Base-by-base conservation (phyloP, 2,113 vertebrate genomes). In the Reinhardtius hippoglossoides region DNA sequence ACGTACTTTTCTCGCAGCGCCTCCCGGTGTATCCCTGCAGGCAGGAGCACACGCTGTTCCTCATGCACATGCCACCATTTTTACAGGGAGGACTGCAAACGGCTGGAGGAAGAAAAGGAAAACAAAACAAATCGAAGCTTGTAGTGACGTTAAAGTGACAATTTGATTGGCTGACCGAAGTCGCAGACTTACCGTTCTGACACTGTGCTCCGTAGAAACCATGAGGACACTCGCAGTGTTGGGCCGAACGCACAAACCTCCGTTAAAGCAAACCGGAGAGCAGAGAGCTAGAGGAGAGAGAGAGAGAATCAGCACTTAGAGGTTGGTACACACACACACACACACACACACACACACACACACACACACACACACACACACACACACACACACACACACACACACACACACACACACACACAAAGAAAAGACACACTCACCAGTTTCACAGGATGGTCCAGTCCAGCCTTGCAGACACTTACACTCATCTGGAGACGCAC, bases 71-170 rank as follows among this genome's bases (percentile, higher is more conserved):
- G 7, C 95, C 96, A 5, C 93, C 93, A 1, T 96, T 96, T 88
- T 95, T 92, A 88, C 95, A 96, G 76, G 95, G 87, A 0, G 95
- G 95, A 21, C 79, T 93, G 91, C 95, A 96, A 18, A 96, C 80
- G 16, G 95, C 95, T 96, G 85, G 1, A 42, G 3, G 54, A 24
- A 3, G 23, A 61, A 15, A 18, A 31, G 5, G 18, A 9, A 46
- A 9, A 48, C 20, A 56, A 56, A 54, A 50, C 18, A 50, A 18
- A 42, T 40, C 1, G 1, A 46, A 15, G 0, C 44, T 46, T 26
- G 55, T 24, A 15, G 16, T 31, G 26, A 4, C 16, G 21, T 35
- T 18, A 31, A 26, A 31, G 5, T 18, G 9, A 37, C 8, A 65
- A n/a, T 61, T 5, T 40, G 18, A 5, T 13, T 40, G 10, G 35